Evolutionary conservation across 2,888 invertebrate genomes (phyloP).

Genomic region (Luperina testacea): DNA sequence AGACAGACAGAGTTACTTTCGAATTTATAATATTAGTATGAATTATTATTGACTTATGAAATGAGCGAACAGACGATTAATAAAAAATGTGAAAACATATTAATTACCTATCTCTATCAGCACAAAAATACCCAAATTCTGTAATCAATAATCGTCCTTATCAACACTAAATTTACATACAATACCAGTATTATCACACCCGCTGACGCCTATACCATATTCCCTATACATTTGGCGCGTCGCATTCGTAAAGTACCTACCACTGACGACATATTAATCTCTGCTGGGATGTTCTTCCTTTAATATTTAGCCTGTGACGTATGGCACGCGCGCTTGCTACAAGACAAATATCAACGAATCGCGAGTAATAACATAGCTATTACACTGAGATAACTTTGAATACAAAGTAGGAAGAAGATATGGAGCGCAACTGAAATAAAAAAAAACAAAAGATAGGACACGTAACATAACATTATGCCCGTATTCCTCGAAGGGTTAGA

Average conservation of each 20-base stretch:
- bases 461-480: no score
- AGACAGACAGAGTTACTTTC: no score
- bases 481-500: no score
- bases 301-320: constrained; percentile 75
- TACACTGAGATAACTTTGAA: constrained; percentile 30
- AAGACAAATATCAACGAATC: constrained; percentile 67
- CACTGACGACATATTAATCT: constrained; percentile 84
- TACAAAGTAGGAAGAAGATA: constrained; percentile 9
- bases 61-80: neutral
- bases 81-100: neutral
- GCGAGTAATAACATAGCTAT: constrained; percentile 48
- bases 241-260: constrained; percentile 75
- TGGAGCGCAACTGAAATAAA: constrained; percentile 3
- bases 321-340: constrained; percentile 62
- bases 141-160: neutral
- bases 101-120: constrained; percentile 5
- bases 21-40: no score
- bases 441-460: neutral
- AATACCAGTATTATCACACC: constrained; percentile 13
- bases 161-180: neutral
- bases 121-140: neutral
- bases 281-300: constrained; percentile 72
- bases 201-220: constrained; percentile 58
- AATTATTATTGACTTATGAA: neutral
- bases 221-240: constrained; percentile 65